Percentiles rank a stretch among this genome's conserved stretches.
phyloP scores from a whole-genome alignment of 2,888 invertebrate species.

The Caenorhabditis sulstoni region DNA sequence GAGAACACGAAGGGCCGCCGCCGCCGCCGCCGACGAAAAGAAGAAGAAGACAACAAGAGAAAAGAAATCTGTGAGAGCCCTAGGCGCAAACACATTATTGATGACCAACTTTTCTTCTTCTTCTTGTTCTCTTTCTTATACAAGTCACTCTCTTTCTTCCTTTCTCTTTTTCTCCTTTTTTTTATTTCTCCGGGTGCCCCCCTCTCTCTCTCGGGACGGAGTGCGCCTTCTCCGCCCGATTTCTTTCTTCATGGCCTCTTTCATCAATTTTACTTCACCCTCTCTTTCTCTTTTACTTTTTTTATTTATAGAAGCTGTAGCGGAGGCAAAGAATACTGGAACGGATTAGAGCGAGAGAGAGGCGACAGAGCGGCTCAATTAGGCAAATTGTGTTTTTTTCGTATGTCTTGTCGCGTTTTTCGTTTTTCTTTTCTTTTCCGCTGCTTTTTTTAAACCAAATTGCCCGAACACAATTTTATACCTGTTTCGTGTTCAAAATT shows the following conservation, averaged over 20 bases:
- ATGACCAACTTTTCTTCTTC: slow-evolving; percentile 51
- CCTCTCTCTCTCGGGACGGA: neutral
- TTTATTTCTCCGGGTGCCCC: slow-evolving; percentile 13
- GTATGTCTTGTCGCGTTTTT: neutral
- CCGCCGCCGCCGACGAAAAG: too few species aligned
- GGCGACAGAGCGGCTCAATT: slow-evolving; percentile 16
- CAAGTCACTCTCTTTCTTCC: slow-evolving; percentile 15
- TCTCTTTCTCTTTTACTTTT: slow-evolving; percentile 24
- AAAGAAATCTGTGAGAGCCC: slow-evolving; percentile 31
- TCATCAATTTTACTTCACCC: slow-evolving; percentile 45
- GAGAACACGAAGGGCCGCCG: slow-evolving; percentile 11
- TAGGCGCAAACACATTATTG: slow-evolving; percentile 50
- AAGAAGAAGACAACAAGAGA: slow-evolving; percentile 28
- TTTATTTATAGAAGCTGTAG: slow-evolving; percentile 1
- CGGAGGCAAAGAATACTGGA: neutral
- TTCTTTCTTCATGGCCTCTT: slow-evolving; percentile 14
- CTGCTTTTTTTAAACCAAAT: neutral
- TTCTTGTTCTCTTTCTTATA: slow-evolving; percentile 9
- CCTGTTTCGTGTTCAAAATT: neutral
- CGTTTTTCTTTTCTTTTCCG: neutral
- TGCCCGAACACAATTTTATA: neutral
- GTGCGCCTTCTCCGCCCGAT: slow-evolving; percentile 11
- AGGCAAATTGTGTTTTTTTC: slow-evolving; percentile 34
- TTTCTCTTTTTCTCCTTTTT: slow-evolving; percentile 33
- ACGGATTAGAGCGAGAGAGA: slow-evolving; percentile 26